These are phyloP conservation scores for Ctenosaura bakeri DNA, from an alignment of 2,797 vertebrate species.

Conservation along the genomic window DNA sequence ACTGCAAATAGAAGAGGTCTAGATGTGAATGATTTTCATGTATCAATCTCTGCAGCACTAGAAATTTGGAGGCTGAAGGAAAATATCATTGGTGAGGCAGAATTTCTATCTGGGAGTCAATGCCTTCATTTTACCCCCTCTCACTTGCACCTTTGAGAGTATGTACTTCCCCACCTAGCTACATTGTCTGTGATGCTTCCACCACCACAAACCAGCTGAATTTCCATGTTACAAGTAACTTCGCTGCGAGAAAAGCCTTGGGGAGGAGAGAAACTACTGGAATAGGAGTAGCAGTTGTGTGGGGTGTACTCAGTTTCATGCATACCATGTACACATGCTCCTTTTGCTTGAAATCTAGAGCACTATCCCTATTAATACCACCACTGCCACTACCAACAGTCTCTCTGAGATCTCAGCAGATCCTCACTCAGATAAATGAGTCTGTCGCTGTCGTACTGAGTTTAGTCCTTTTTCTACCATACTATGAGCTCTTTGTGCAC, in stretches of 20 bases:
- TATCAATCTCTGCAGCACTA: too few relatives aligned
- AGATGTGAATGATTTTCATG: too few relatives aligned
- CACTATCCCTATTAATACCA: background rate
- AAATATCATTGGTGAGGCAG: too few relatives aligned
- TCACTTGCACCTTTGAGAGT: too few relatives aligned
- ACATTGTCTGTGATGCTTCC: too few relatives aligned
- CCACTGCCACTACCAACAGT: background rate
- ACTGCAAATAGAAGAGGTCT: too few relatives aligned
- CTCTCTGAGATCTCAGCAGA: background rate
- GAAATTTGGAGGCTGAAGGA: too few relatives aligned
- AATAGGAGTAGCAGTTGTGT: background rate
- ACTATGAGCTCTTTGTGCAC: background rate
- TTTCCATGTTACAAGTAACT: background rate
- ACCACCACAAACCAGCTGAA: background rate
- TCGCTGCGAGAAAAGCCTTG: background rate
- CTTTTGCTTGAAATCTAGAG: background rate
- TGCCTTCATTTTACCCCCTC: too few relatives aligned
- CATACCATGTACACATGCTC: background rate
- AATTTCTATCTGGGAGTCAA: too few relatives aligned
- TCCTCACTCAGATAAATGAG: background rate
- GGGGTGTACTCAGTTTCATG: background rate
- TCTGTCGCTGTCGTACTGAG: background rate
- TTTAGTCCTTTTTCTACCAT: background rate
- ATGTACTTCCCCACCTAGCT: too few relatives aligned
- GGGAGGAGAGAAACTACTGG: background rate